Evolutionary conservation across 2,888 invertebrate species (phyloP).

Genomic region (Linyphia triangularis): DNA sequence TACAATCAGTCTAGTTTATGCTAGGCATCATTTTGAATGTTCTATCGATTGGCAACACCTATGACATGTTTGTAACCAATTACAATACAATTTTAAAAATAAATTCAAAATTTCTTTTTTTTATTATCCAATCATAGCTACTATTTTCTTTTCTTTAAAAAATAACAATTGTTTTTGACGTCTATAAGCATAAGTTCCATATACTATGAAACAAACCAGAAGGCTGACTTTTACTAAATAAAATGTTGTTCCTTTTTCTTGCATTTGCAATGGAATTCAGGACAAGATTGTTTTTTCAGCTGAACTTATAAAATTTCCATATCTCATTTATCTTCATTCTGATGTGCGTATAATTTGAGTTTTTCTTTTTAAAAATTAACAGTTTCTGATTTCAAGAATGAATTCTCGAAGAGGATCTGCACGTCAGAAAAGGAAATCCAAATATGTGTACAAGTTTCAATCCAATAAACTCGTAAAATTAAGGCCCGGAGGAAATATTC

Average conservation of each 20-base stretch:
- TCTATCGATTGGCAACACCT: too few species aligned
- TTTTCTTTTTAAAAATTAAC: background rate
- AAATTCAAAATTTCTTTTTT: too few species aligned
- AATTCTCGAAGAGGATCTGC: background rate
- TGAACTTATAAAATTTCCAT: background rate
- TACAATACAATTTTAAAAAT: too few species aligned
- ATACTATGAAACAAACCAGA: background rate
- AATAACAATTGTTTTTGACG: too few species aligned
- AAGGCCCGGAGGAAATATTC: constrained; percentile 28
- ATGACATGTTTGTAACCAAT: too few species aligned
- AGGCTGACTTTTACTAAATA: background rate
- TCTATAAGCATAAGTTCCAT: background rate
- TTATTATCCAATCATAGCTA: too few species aligned
- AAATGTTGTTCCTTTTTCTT: background rate
- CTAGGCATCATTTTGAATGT: too few species aligned
- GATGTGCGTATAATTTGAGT: background rate
- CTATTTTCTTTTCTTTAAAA: too few species aligned
- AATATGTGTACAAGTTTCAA: constrained; percentile 35
- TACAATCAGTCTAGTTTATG: too few species aligned
- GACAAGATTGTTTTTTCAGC: constrained; percentile 22
- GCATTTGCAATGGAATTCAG: constrained; percentile 12
- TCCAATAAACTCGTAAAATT: constrained; percentile 44
- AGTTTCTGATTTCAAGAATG: background rate
- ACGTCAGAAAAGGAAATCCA: constrained; percentile 10
- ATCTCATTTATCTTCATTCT: background rate